Conservation (phyloP, 2,797 vertebrate species). For the Sphenopsis melanotis region DNA sequence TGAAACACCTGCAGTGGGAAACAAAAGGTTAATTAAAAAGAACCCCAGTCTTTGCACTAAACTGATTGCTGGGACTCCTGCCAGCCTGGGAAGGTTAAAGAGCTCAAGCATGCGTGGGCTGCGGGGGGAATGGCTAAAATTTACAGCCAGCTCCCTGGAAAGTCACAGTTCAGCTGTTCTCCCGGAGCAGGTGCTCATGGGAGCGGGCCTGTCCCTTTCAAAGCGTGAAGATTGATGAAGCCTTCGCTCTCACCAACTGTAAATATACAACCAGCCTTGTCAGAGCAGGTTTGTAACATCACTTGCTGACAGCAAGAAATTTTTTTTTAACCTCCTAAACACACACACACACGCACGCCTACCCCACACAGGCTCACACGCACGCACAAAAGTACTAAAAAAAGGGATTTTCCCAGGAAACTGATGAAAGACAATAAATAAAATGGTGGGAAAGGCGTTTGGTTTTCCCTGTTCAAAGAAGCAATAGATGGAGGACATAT, state of each 20-base stretch:
- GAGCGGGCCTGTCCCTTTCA: constrained; percentile 70
- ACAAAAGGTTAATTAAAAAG: constrained; percentile 72
- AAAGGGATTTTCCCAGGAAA: background rate
- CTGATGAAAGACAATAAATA: background rate
- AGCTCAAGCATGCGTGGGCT: constrained; percentile 59
- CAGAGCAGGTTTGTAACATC: constrained; percentile 75
- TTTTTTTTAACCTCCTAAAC: constrained; percentile 64
- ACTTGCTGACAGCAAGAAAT: constrained; percentile 67
- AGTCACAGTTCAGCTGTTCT: constrained; percentile 78
- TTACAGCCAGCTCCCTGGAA: constrained; percentile 69
- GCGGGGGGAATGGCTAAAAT: constrained; percentile 62
- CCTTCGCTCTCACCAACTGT: constrained; percentile 76
- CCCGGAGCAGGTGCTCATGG: constrained; percentile 75
- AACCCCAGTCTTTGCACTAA: constrained; percentile 57
- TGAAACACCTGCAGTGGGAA: constrained; percentile 62
- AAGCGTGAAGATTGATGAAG: constrained; percentile 78
- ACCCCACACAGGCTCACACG: background rate
- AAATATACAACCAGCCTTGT: constrained; percentile 81
- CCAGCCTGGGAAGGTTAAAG: constrained; percentile 72
- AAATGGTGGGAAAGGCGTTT: background rate
- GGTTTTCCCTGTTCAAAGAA: background rate
- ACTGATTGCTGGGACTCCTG: constrained; percentile 64
- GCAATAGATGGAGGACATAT: background rate
- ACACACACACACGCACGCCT: background rate
- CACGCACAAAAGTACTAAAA: background rate